phyloP scores from a whole-genome alignment of 2,888 invertebrate genomes.

The Eumacrocentrus americanus region DNA sequence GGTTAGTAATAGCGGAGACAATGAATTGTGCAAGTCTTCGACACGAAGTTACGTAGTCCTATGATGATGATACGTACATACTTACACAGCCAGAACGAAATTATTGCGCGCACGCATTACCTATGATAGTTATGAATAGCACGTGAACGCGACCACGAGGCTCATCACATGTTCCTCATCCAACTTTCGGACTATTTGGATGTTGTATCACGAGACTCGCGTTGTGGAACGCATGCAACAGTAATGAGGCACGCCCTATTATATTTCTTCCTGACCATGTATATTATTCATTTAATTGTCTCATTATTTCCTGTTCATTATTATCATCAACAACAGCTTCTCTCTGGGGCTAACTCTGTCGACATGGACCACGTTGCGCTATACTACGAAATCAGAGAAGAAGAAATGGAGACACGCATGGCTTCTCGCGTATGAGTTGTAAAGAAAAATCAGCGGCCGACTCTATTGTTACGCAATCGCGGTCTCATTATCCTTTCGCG shows the following conservation, averaged over 20 bases:
- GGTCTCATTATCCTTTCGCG: too few relatives aligned
- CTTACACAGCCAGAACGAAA: slow-evolving; percentile 8
- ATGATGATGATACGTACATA: slow-evolving; percentile 1
- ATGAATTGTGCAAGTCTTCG: slow-evolving; percentile 8
- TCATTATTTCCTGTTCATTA: slow-evolving; percentile 6
- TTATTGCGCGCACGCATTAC: slow-evolving; percentile 24
- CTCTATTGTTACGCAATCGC: too few relatives aligned
- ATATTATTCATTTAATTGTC: not conserved
- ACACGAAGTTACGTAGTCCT: not conserved
- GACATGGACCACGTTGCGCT: too few relatives aligned
- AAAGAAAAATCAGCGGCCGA: too few relatives aligned
- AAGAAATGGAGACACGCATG: too few relatives aligned
- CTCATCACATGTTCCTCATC: slow-evolving; percentile 59
- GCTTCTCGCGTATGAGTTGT: too few relatives aligned
- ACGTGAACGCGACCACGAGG: slow-evolving; percentile 49
- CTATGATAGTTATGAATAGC: slow-evolving; percentile 39
- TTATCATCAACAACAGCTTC: too few relatives aligned
- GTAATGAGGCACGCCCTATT: slow-evolving; percentile 18
- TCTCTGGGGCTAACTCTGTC: too few relatives aligned
- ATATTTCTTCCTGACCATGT: not conserved
- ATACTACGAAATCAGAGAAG: too few relatives aligned
- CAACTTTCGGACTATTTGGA: slow-evolving; percentile 14
- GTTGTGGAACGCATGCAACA: not conserved
- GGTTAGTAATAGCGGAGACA: too few relatives aligned
- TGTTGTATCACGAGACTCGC: slow-evolving; percentile 20